Base-by-base conservation (phyloP, 2,888 invertebrate genomes). In the Trissoscelio sp. region DNA sequence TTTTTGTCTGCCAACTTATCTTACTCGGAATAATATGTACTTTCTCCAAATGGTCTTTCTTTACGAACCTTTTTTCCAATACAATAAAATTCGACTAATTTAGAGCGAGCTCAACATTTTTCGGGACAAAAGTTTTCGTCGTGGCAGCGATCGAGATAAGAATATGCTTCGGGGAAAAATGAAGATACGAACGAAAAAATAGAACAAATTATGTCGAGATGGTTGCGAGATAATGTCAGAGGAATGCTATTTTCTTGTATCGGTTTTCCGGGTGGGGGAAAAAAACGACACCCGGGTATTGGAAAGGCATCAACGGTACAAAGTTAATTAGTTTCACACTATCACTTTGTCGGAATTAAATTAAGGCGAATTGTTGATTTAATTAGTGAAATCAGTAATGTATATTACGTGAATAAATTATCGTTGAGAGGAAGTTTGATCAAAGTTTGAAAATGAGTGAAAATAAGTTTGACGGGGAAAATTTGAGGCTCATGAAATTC, bases 81-180 rank as follows among this genome's bases (percentile, higher is more conserved):
- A 4, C 44, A 53, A 69, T 44, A 44, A 57, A 46, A 24, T 48
- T 42, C 60, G 51, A 14, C 51, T 60, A 60, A 72, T 58, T 72
- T 48, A 39, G 39, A 39, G 18, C 24, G 12, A 24, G 34, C 16
- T 70, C 34, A 28, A 28, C 55, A 57, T 44, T 39, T 67, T 18
- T 37, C 5, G 34, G 9, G 14, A 64, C 37, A 16, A 64, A 42
- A 58, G 12, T 4, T 58, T 58, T 14, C 9, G 37, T 42, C 11
- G 20, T 3, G 34, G 44, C 12, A 7, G n/a, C 3, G 34, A 46
- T 66, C 11, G 5, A 12, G 66, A 66, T 66, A 51, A 64, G 34
- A 22, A 22, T 3, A 34, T 7, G 12, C 24, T 48, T 24, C 3
- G 39, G 39, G 14, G 12, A 39, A 39, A 39, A 39, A 14, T 2